Evolutionary conservation across 23 tunicate genomes (phyloP).

Genomic region (Diplosoma virens): DNA sequence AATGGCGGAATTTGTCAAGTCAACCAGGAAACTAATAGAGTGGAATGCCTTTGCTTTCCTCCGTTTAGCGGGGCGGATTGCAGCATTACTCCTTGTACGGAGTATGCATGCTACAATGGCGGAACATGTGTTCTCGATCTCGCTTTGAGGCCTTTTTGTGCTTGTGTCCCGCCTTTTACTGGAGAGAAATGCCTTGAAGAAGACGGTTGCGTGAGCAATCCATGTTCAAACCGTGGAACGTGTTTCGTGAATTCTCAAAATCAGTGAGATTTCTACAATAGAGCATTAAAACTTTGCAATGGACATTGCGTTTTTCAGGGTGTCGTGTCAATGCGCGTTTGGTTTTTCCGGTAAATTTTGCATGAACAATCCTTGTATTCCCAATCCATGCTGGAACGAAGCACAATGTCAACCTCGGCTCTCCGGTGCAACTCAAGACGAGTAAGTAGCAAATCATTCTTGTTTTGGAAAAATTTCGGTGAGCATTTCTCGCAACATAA

Average conservation of each 20-base stretch:
- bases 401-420: background rate
- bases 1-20: conserved; percentile 19
- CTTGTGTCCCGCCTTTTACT: conserved; percentile 5
- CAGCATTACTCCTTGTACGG: conserved; percentile 4
- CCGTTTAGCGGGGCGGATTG: conserved; percentile 34
- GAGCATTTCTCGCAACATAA: too few relatives aligned
- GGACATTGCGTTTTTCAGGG: too few relatives aligned
- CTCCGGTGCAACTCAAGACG: background rate
- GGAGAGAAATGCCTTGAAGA: conserved; percentile 10
- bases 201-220: background rate
- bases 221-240: conserved; percentile 21
- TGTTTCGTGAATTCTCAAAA: background rate
- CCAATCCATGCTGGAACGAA: conserved; percentile 14
- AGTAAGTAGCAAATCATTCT: background rate
- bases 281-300: too few relatives aligned
- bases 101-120: conserved; percentile 11
- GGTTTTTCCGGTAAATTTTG: conserved; percentile 8
- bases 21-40: background rate
- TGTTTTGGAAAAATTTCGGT: too few relatives aligned
- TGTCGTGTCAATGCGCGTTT: background rate
- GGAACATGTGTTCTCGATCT: background rate
- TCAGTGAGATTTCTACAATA: too few relatives aligned
- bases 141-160: background rate
- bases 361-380: background rate
- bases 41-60: conserved; percentile 10